Evolutionary conservation across 1,140 invertebrate genomes (phyloP).

Genomic region (Drosophila equinoxialis): DNA sequence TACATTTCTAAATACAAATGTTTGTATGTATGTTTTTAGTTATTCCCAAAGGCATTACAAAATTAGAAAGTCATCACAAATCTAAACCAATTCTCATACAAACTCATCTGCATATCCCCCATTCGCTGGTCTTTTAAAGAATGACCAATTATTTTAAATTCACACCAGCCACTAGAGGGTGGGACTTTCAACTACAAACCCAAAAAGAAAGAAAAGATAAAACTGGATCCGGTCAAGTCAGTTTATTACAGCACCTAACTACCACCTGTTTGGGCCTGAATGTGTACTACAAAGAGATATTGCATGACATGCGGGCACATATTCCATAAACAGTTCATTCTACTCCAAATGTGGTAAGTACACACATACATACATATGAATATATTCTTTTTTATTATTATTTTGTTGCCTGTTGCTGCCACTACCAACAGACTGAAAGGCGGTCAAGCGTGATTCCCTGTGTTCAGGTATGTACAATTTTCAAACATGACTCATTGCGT

Average conservation of each 20-base stretch:
- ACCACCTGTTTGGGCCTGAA: constrained; percentile 14
- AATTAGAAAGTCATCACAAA: no score
- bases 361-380: not conserved
- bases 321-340: constrained; percentile 59
- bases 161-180: constrained; percentile 2
- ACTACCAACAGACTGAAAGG: constrained; percentile 19
- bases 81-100: not conserved
- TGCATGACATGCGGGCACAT: constrained; percentile 60
- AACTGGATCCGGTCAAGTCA: constrained; percentile 11
- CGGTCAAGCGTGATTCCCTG: constrained; percentile 73
- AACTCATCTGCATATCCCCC: not conserved
- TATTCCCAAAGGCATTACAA: no score
- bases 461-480: constrained; percentile 48
- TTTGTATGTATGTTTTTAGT: no score
- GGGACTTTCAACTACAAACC: not conserved
- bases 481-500: constrained; percentile 58
- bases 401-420: constrained; percentile 11
- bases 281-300: constrained; percentile 31
- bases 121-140: not conserved
- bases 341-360: constrained; percentile 9
- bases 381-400: not conserved
- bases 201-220: no score
- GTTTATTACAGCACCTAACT: constrained; percentile 8
- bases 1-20: no score
- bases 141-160: constrained; percentile 4